Evolutionary conservation across 2,113 vertebrate genomes (phyloP), one percentile per base, ranked within the genome.

Genomic region (Galeopterus variegatus): DNA sequence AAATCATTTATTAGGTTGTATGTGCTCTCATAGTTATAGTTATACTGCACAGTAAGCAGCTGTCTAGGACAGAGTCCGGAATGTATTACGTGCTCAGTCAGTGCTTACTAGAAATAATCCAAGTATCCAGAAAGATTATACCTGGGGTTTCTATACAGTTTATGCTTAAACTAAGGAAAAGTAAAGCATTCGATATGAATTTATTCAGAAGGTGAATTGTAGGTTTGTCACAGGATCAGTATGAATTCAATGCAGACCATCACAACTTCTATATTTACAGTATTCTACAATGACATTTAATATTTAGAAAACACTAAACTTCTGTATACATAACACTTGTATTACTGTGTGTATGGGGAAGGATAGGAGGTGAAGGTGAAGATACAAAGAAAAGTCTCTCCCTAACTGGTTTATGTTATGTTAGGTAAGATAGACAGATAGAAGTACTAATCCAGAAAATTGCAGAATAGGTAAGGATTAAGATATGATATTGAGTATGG

Each of bases 231-330:
- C 21, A 33, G 36, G 15, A 73, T 92, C 24, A 73, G 5, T 93
- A 31, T 12, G 1, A 81, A 70, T 65, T 89, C 75, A 33, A 1
- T 86, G 41, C 33, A 73, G 31, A 50, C 64, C 41, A n/a, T 64
- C 33, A 58, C 9, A 80, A 23, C 4, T 56, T 96, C 4, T 72
- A 1, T 95, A 41, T 85, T 58, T 90, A 14, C n/a, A 54, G 6
- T 85, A 14, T 79, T 85, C 52, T 93, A 18, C 31, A 82, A 0
- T 93, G 28, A 67, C 45, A 95, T 83, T 96, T 72, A 91, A 10
- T 93, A 83, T 96, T 73, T 93, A 94, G 64, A 87, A 95, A 92
- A 60, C 5, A 93, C 28, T 88, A 28, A 93, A 62, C 31, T 80
- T 85, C 4, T 56, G 3, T 84, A 8, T 88, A 52, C 3, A 45